These are phyloP conservation scores for Geophilus truncorum DNA, from an alignment of 2,888 invertebrate genomes.

Conservation along the genomic window DNA sequence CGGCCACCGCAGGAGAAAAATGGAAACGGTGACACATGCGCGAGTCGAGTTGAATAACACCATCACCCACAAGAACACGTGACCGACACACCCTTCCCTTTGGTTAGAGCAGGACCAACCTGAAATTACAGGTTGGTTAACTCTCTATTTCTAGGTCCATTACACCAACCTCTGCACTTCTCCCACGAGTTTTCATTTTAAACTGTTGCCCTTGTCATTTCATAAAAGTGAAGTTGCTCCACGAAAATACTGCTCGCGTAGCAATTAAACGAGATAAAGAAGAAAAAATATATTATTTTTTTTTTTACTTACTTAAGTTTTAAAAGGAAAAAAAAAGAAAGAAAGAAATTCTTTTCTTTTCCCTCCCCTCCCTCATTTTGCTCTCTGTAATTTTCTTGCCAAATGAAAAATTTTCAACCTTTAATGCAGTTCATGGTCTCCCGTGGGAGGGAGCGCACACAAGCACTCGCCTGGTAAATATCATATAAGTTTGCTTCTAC, in stretches of 20 bases:
- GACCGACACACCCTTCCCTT: constrained; percentile 21
- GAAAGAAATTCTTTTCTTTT: constrained; percentile 2
- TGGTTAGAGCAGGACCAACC: neutral
- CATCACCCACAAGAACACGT: constrained; percentile 6
- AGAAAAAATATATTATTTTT: neutral
- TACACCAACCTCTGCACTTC: neutral
- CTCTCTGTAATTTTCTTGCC: constrained; percentile 11
- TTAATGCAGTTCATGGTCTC: constrained; percentile 25
- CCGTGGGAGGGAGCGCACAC: constrained; percentile 3
- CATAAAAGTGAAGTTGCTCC: neutral
- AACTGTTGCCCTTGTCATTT: constrained; percentile 2
- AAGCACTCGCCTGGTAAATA: constrained; percentile 6
- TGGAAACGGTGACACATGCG: neutral
- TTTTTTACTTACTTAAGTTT: neutral
- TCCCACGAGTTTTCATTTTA: constrained; percentile 21
- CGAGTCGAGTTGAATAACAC: constrained; percentile 5
- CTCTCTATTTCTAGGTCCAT: constrained; percentile 28
- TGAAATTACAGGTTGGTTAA: constrained; percentile 29
- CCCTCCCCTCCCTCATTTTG: neutral
- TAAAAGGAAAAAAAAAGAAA: neutral
- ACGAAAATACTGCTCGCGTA: neutral
- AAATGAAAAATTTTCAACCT: constrained; percentile 27
- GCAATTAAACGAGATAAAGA: neutral
- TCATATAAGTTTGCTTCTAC: constrained; percentile 2
- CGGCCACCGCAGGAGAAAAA: neutral